These are phyloP conservation scores for Belonocnema kinseyi DNA, from an alignment of 1,140 invertebrate species.

Conservation along the genomic window DNA sequence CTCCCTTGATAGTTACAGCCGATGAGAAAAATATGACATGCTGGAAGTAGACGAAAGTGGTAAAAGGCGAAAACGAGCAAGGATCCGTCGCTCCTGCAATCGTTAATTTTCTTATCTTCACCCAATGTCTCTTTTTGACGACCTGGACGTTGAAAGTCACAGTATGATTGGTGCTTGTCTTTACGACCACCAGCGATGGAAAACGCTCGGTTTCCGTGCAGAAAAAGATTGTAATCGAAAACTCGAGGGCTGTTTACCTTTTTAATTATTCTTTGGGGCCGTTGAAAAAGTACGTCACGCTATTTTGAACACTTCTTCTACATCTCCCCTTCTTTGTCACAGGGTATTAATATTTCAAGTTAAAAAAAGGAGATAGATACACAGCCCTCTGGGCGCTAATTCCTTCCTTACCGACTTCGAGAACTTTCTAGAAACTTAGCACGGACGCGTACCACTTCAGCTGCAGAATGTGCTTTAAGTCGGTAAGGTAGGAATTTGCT, in stretches of 20 bases:
- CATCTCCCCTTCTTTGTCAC: background rate
- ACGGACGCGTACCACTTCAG: too few species aligned
- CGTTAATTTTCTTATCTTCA: slow-evolving; percentile 29
- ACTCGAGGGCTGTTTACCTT: background rate
- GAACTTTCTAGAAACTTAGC: too few species aligned
- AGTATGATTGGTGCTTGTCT: background rate
- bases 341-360: background rate
- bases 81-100: slow-evolving; percentile 6
- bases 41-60: background rate
- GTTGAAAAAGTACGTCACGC: too few species aligned
- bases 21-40: background rate
- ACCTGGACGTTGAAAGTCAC: slow-evolving; percentile 15
- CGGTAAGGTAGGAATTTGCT: too few species aligned
- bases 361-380: too few species aligned
- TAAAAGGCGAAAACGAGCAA: background rate
- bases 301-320: too few species aligned
- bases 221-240: slow-evolving; percentile 11
- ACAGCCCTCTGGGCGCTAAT: background rate
- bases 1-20: too few species aligned
- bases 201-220: slow-evolving; percentile 15
- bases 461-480: too few species aligned
- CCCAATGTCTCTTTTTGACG: slow-evolving; percentile 9
- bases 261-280: background rate
- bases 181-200: slow-evolving; percentile 11
- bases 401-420: too few species aligned